Conservation (phyloP, 2,113 vertebrate genomes). For the Corythornis cristatus region DNA sequence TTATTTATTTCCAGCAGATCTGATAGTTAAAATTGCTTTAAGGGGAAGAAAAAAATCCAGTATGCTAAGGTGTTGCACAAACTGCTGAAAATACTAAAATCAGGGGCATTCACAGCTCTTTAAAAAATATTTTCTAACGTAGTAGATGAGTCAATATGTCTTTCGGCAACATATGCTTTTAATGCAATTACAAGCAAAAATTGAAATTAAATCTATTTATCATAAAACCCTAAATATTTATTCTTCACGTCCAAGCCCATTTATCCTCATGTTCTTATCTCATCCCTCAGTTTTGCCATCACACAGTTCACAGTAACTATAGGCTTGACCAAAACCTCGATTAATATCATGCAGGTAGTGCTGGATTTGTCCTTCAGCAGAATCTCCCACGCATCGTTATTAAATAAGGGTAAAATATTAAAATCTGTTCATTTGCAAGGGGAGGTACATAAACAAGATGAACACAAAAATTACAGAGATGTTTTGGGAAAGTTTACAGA, state of each 20-base stretch:
- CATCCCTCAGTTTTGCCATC: neutral
- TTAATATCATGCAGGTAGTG: neutral
- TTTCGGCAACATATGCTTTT: neutral
- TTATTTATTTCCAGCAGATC: neutral
- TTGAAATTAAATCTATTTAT: neutral
- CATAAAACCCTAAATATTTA: neutral
- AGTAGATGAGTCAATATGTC: neutral
- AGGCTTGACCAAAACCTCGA: neutral
- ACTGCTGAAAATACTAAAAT: neutral
- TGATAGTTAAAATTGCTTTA: neutral
- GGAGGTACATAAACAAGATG: neutral
- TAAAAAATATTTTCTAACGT: neutral
- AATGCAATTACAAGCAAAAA: neutral
- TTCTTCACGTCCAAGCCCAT: neutral
- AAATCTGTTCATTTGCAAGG: conserved; percentile 8
- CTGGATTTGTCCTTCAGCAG: neutral
- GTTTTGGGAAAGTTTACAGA: conserved; percentile 23
- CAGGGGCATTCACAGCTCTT: neutral
- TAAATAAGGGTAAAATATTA: conserved; percentile 19
- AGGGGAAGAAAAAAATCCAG: neutral
- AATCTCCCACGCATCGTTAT: neutral
- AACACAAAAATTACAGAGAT: neutral
- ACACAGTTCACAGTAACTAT: neutral
- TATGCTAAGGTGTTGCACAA: neutral
- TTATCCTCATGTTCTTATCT: neutral